Evolutionary conservation across 2,797 vertebrate genomes (phyloP).

Genomic region (Periophthalmus magnuspinnatus): DNA sequence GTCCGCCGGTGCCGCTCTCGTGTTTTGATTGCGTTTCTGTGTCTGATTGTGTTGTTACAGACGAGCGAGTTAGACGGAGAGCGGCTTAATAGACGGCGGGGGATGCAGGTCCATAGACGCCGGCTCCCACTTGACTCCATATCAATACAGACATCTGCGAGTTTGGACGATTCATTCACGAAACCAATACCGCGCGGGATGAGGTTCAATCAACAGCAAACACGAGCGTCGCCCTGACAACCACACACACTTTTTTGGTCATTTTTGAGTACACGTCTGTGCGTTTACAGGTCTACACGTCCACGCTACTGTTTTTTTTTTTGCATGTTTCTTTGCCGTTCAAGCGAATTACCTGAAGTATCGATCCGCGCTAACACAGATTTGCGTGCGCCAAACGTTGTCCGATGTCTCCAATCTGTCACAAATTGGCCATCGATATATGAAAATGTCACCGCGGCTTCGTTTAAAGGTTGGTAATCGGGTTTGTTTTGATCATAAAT

Average conservation of each 20-base stretch:
- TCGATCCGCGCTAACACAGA: conserved; percentile 5
- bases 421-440: conserved; percentile 27
- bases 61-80: conserved; percentile 63
- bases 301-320: neutral
- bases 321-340: neutral
- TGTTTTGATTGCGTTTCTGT: conserved; percentile 59
- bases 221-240: conserved; percentile 26
- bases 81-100: conserved; percentile 73
- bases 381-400: neutral
- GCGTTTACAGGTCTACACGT: neutral
- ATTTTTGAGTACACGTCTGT: neutral
- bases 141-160: conserved; percentile 75
- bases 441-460: conserved; percentile 25
- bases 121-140: conserved; percentile 31
- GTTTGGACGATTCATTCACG: conserved; percentile 74
- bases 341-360: conserved; percentile 14
- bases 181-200: conserved; percentile 74
- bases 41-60: conserved; percentile 76
- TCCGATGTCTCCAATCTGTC: conserved; percentile 17
- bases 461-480: conserved; percentile 13
- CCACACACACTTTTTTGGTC: conserved; percentile 38
- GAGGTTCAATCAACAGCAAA: conserved; percentile 56
- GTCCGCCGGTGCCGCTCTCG: conserved; percentile 37
- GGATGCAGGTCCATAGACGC: conserved; percentile 68
- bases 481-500: conserved; percentile 17